Conservation (phyloP, 2,797 vertebrate species). For the Allobates femoralis region DNA sequence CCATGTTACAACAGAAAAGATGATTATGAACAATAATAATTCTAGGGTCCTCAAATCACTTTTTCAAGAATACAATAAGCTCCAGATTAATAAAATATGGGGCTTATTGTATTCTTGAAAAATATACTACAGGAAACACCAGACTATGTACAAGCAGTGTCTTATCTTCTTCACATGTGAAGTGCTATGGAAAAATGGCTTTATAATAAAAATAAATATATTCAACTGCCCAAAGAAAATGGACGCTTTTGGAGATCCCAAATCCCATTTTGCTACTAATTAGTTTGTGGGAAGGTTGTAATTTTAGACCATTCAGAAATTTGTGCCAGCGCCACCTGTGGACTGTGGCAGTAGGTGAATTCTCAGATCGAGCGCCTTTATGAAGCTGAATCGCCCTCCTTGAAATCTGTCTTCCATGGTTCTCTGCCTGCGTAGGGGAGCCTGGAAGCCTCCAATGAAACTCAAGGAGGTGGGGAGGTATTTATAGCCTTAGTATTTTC, state of each 20-base stretch:
- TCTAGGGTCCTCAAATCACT: no score
- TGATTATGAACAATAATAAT: no score
- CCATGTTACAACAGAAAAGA: no score
- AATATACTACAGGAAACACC: no score
- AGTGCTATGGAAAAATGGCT: no score
- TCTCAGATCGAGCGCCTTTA: conserved; percentile 8
- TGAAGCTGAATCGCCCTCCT: conserved; percentile 7
- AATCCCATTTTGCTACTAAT: background rate
- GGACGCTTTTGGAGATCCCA: background rate
- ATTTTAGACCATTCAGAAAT: background rate
- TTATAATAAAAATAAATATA: no score
- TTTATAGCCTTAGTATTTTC: conserved; percentile 60
- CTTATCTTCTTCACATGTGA: no score
- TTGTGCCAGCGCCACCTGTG: background rate
- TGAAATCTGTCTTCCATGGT: conserved; percentile 15
- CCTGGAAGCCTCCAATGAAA: conserved; percentile 38
- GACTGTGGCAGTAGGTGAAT: conserved; percentile 2
- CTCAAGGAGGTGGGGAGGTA: conserved; percentile 37
- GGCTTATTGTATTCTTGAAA: no score
- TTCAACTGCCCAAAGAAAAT: no score
- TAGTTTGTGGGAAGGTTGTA: background rate
- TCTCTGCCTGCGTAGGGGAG: conserved; percentile 44
- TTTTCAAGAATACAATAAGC: no score
- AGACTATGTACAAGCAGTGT: no score
- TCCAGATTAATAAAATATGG: no score